Conservation (phyloP, 2,888 invertebrate genomes). For the Lasiommata megera region DNA sequence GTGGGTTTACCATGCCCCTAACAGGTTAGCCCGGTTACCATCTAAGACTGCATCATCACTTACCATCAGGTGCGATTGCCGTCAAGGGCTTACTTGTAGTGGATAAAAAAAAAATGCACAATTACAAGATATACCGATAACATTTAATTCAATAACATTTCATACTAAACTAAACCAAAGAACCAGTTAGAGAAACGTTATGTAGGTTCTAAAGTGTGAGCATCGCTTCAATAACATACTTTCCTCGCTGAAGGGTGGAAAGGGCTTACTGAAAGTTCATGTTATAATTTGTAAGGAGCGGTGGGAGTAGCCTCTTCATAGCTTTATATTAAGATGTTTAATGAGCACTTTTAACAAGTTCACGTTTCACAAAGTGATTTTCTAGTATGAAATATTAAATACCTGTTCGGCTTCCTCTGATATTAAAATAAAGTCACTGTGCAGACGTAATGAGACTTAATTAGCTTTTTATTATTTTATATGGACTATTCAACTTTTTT, state of each 20-base stretch:
- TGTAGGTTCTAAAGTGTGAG: not conserved
- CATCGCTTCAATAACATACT: not conserved
- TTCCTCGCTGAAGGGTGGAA: not conserved
- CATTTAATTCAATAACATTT: too few relatives aligned
- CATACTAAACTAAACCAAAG: too few relatives aligned
- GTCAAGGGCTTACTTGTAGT: too few relatives aligned
- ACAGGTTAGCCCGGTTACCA: too few relatives aligned
- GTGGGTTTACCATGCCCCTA: too few relatives aligned
- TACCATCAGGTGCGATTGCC: too few relatives aligned
- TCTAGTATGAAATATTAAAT: conserved; percentile 6
- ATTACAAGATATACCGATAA: too few relatives aligned
- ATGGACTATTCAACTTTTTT: too few relatives aligned
- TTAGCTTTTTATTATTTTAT: not conserved
- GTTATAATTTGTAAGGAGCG: conserved; percentile 1
- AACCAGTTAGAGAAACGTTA: too few relatives aligned
- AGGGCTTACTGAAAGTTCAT: conserved; percentile 25
- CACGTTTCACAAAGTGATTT: conserved; percentile 4
- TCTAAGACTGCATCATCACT: too few relatives aligned
- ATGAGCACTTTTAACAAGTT: conserved; percentile 25
- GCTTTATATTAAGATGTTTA: conserved; percentile 24
- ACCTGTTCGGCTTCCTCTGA: not conserved
- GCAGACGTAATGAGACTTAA: not conserved
- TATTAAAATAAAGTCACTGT: not conserved
- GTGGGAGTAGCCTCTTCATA: conserved; percentile 11
- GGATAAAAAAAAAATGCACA: too few relatives aligned